phyloP scores from a whole-genome alignment of 2,113 vertebrate species.

The Elgaria multicarinata region DNA sequence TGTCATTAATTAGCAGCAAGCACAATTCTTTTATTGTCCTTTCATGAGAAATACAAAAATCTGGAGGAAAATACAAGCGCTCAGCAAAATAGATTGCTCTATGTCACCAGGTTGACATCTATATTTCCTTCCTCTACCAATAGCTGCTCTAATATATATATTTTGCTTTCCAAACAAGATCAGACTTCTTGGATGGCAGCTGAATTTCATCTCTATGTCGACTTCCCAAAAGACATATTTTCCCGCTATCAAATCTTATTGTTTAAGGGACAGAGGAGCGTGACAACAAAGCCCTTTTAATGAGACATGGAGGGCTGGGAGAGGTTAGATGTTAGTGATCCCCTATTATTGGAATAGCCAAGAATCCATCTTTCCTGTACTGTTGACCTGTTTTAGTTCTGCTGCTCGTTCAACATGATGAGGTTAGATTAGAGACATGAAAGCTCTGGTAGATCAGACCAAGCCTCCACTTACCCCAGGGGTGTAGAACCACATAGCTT shows the following conservation, averaged over 20 bases:
- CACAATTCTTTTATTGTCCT: conserved; percentile 90
- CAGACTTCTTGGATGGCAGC: conserved; percentile 61
- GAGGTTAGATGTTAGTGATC: conserved; percentile 41
- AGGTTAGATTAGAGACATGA: neutral
- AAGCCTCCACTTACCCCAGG: neutral
- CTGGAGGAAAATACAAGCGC: conserved; percentile 84
- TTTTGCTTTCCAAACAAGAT: conserved; percentile 67
- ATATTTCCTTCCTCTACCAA: conserved; percentile 73
- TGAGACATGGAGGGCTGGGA: neutral
- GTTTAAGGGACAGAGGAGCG: neutral
- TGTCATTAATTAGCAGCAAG: conserved; percentile 93
- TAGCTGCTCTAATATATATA: conserved; percentile 63
- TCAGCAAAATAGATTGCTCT: conserved; percentile 79
- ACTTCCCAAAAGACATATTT: conserved; percentile 46
- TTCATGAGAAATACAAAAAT: conserved; percentile 86
- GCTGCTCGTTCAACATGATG: neutral
- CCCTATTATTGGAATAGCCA: conserved; percentile 32
- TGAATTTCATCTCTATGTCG: conserved; percentile 48
- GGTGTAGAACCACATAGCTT: too few species aligned
- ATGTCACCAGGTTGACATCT: conserved; percentile 82
- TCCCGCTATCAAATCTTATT: conserved; percentile 10
- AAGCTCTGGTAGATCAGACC: neutral
- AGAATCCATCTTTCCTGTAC: neutral
- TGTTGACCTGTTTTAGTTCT: neutral
- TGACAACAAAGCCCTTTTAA: conserved; percentile 19